These are phyloP conservation scores for Alloplasta piceator DNA, from an alignment of 2,888 invertebrate species.

Conservation along the genomic window DNA sequence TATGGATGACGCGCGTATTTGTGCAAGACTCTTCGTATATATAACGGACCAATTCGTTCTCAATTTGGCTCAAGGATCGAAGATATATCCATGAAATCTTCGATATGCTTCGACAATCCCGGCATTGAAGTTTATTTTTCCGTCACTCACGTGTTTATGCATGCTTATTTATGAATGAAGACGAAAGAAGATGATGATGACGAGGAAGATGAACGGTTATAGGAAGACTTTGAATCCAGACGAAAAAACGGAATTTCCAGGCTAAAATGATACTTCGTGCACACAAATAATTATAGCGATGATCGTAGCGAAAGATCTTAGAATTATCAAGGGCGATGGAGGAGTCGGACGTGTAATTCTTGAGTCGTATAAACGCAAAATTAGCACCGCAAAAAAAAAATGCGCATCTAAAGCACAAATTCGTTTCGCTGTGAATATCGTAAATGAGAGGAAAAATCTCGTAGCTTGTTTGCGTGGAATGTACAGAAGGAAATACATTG, in stretches of 20 bases:
- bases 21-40: not conserved
- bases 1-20: not conserved
- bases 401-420: not conserved
- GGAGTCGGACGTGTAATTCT: conserved; percentile 27
- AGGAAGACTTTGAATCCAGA: conserved; percentile 20
- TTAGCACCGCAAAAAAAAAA: conserved; percentile 37
- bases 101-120: conserved; percentile 30
- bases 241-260: conserved; percentile 40
- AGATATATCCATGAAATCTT: conserved; percentile 50
- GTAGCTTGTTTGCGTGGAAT: not conserved
- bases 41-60: conserved; percentile 9
- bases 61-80: conserved; percentile 59
- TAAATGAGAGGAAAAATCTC: not conserved
- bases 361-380: conserved; percentile 10
- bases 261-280: conserved; percentile 1
- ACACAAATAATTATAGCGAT: not conserved
- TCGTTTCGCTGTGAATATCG: not conserved
- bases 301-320: conserved; percentile 17
- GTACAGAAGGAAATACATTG: not conserved
- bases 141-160: conserved; percentile 7
- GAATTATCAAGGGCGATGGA: conserved; percentile 26
- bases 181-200: not conserved
- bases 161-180: not conserved
- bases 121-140: conserved; percentile 47
- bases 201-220: conserved; percentile 22